Percentiles rank a stretch among this genome's conserved stretches.
Evolutionary conservation across 2,888 invertebrate genomes (phyloP).

Genomic region (Microplitis manilae): DNA sequence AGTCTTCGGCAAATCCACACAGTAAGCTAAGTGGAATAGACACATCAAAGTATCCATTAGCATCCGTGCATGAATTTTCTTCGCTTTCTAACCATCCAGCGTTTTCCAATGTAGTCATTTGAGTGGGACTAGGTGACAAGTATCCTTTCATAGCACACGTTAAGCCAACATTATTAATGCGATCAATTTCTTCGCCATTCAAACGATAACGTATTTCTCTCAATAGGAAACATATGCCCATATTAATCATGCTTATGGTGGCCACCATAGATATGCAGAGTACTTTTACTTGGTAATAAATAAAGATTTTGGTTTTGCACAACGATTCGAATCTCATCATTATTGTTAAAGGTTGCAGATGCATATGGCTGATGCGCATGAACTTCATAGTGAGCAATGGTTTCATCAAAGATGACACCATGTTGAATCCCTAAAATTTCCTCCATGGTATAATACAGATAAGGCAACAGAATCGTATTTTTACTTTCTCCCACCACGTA

Average conservation of each 20-base stretch:
- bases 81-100: conserved; percentile 40
- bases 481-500: conserved; percentile 3
- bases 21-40: conserved; percentile 27
- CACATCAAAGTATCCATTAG: conserved; percentile 32
- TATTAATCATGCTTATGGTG: conserved; percentile 33
- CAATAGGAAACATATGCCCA: conserved; percentile 56
- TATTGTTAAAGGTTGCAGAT: conserved; percentile 41
- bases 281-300: conserved; percentile 42
- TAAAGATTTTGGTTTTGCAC: conserved; percentile 45
- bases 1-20: conserved; percentile 46
- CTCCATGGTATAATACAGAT: conserved; percentile 25
- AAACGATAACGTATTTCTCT: conserved; percentile 64
- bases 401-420: conserved; percentile 38
- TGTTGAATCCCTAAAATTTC: conserved; percentile 36
- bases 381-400: conserved; percentile 42
- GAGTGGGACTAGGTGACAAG: conserved; percentile 54
- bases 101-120: conserved; percentile 37
- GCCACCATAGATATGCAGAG: conserved; percentile 41
- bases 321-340: conserved; percentile 46
- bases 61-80: conserved; percentile 6
- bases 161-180: conserved; percentile 60
- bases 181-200: conserved; percentile 63
- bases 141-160: conserved; percentile 63
- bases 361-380: conserved; percentile 45
- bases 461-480: conserved; percentile 3